phyloP scores from a whole-genome alignment of 1,140 invertebrate genomes.

The Drosophila burlai region DNA sequence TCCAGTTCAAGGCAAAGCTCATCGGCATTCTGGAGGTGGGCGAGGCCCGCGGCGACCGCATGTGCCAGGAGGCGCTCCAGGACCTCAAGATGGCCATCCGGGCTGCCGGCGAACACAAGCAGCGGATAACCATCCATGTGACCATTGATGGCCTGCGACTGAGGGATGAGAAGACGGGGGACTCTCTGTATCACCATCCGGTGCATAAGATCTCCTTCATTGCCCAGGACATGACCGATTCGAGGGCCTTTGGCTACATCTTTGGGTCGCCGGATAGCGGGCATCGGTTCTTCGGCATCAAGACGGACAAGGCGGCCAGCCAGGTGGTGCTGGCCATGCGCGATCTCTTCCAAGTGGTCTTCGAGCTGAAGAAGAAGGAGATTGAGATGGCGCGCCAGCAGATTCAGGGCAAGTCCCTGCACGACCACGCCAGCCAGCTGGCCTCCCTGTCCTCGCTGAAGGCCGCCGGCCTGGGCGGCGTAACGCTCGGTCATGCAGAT shows the following conservation, averaged over 20 bases:
- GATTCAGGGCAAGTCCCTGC: conserved; percentile 89
- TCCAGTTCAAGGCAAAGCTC: conserved; percentile 97
- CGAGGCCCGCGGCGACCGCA: conserved; percentile 96
- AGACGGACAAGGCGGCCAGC: conserved; percentile 98
- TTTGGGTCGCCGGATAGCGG: conserved; percentile 98
- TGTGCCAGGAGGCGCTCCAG: conserved; percentile 97
- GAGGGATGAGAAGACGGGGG: conserved; percentile 96
- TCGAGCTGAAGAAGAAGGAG: conserved; percentile 99
- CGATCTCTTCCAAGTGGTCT: conserved; percentile 99
- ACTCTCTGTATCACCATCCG: conserved; percentile 97
- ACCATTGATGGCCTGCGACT: conserved; percentile 97
- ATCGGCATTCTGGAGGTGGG: conserved; percentile 97
- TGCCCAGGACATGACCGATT: conserved; percentile 98
- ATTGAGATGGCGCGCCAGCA: conserved; percentile 96
- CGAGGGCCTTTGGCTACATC: conserved; percentile 98
- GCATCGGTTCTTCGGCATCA: conserved; percentile 99
- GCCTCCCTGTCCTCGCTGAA: conserved; percentile 72
- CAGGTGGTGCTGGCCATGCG: conserved; percentile 98
- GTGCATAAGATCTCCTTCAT: conserved; percentile 99
- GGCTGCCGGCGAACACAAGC: conserved; percentile 98
- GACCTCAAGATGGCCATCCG: conserved; percentile 97
- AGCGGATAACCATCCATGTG: conserved; percentile 97
- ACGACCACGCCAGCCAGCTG: conserved; percentile 83
- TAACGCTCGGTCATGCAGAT: conserved; percentile 30
- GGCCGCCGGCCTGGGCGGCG: conserved; percentile 35